Conservation (phyloP, 2,888 invertebrate genomes). For the Nomada fabriciana region DNA sequence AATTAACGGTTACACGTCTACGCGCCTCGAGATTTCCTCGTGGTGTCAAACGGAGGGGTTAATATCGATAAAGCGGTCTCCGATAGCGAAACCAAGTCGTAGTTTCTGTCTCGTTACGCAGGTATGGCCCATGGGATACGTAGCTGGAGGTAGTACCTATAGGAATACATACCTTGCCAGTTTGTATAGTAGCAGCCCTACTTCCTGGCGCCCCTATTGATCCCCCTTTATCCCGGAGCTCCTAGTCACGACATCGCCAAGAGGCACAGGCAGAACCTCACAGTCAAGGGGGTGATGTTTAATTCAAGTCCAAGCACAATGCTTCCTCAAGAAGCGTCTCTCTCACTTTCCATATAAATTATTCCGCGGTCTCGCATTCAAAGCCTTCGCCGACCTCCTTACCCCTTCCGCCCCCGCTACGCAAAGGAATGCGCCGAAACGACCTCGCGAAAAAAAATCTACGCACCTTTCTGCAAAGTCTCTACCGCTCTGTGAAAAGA, state of each 20-base stretch:
- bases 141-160: slow-evolving; percentile 54
- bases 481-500: slow-evolving; percentile 59
- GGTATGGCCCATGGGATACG: slow-evolving; percentile 65
- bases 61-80: slow-evolving; percentile 40
- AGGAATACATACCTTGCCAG: slow-evolving; percentile 73
- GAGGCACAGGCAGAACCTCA: slow-evolving; percentile 73
- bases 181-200: slow-evolving; percentile 74
- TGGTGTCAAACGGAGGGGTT: not conserved
- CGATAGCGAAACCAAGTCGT: slow-evolving; percentile 46
- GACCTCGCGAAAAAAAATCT: slow-evolving; percentile 71
- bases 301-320: slow-evolving; percentile 77
- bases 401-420: slow-evolving; percentile 18
- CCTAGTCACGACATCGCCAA: slow-evolving; percentile 76
- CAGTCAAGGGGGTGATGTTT: slow-evolving; percentile 75
- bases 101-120: slow-evolving; percentile 68
- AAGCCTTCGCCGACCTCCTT: slow-evolving; percentile 46
- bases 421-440: slow-evolving; percentile 69
- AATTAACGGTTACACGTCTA: not conserved
- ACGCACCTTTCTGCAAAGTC: slow-evolving; percentile 67
- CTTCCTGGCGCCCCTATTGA: slow-evolving; percentile 74
- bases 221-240: slow-evolving; percentile 73
- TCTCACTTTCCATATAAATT: slow-evolving; percentile 73
- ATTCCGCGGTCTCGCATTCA: slow-evolving; percentile 73
- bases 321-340: slow-evolving; percentile 72
- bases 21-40: not conserved